Base-by-base conservation (phyloP, 2,888 invertebrate genomes). In the Ditylenchus weischeri region DNA sequence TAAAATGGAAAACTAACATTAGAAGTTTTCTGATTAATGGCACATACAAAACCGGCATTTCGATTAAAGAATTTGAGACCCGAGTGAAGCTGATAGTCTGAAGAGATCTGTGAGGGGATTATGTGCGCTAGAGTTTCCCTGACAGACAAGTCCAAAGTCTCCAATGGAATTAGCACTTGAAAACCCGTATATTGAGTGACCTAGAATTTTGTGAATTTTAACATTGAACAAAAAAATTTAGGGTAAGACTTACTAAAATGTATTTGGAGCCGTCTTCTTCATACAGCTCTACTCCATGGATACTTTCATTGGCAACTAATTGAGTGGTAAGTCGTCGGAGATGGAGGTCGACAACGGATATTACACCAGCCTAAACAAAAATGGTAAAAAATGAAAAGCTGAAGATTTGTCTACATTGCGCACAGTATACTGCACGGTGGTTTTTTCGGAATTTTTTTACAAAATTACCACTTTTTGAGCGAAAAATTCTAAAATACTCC, bases 101-200 rank as follows among this genome's bases (percentile, higher is more conserved):
- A 19, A 76, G 62, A 66, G 74, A 74, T 4, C 74, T 72, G 4
- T 1, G 65, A 60, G 4, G 77, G 76, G 48, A 76, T 73, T 18
- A 75, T 70, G 54, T 76, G 75, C 19, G 76, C 71, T 57, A 79
- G 50, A 3, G 76, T 77, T 66, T 80, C 79, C 29, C 76, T 70
- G 47, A 76, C 69, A 7, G 75, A 72, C 35, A 71, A 63, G 18
- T 75, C 78, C 21, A 69, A 64, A 49, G 69, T 72, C 64, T 80
- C 79, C 15, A 80, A 62, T 8, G 76, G 77, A 57, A 79, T 72
- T n/a, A 78, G 64, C 75, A 76, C 75, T 67, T 80, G 79, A 13
- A 72, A 71, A 15, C 76, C 76, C 29, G 74, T 74, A 57, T 74
- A 77, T 43, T 76, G 72, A 10, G 78, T 76, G 49, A 77, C 67